phyloP scores from a whole-genome alignment of 2,888 invertebrate species.

The Amphipyra berbera region DNA sequence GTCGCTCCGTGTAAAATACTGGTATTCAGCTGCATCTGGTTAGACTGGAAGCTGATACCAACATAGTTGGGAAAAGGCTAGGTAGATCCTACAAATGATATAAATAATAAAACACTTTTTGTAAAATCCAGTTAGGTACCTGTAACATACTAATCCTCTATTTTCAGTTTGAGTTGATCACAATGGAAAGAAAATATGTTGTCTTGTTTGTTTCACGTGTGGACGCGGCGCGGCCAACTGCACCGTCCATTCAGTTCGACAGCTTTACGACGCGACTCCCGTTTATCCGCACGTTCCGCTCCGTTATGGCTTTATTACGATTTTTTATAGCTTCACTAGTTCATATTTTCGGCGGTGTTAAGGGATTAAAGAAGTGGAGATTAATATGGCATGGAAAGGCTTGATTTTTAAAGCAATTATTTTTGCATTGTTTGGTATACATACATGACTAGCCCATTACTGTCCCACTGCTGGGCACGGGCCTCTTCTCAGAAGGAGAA shows the following conservation, averaged over 20 bases:
- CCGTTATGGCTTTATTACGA: conserved; percentile 82
- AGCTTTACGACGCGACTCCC: conserved; percentile 80
- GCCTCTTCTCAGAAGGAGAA: too few relatives aligned
- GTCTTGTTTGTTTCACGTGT: conserved; percentile 58
- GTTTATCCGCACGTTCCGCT: conserved; percentile 82
- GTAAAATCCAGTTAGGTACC: not conserved
- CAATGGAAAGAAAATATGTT: conserved; percentile 53
- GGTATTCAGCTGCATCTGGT: too few relatives aligned
- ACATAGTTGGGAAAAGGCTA: too few relatives aligned
- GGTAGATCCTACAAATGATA: too few relatives aligned
- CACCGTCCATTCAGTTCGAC: conserved; percentile 79
- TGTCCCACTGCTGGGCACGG: too few relatives aligned
- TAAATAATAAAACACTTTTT: too few relatives aligned
- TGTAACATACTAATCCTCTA: conserved; percentile 7
- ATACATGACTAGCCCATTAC: too few relatives aligned
- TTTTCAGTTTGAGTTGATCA: conserved; percentile 34
- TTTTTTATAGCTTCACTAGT: conserved; percentile 84
- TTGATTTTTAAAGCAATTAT: conserved; percentile 19
- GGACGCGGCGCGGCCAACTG: conserved; percentile 66
- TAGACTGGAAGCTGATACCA: too few relatives aligned
- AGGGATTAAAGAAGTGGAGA: conserved; percentile 75
- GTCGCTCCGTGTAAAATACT: too few relatives aligned
- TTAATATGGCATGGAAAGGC: conserved; percentile 56
- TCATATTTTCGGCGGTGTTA: conserved; percentile 81
- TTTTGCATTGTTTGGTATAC: not conserved